Evolutionary conservation across 2,888 invertebrate species (phyloP), one percentile per base, ranked within the genome.

Genomic region (Gastrophysa polygoni): DNA sequence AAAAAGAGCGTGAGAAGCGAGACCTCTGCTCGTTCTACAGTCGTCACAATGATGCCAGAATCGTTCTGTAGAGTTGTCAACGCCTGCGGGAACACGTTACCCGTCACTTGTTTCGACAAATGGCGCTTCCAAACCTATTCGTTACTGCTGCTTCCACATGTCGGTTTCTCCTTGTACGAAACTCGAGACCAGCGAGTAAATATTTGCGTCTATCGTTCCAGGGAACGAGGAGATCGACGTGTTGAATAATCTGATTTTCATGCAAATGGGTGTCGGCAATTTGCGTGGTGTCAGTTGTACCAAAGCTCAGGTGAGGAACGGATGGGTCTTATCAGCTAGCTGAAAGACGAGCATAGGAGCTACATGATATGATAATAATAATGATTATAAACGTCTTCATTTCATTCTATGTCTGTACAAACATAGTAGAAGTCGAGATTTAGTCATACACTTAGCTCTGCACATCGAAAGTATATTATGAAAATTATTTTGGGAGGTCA

Each of bases 91-190:
- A 11, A 11, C 17, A 17, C n/a, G 44, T 24, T 6, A 11, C n/a
- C 20, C 24, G 28, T 14, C 7, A 3, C 24, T 49, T 28, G 24
- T 52, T 34, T 52, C n/a, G 20, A 32, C n/a, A 7, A 24, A 24
- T 24, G 3, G 24, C 24, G 24, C 3, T 7, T 24, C 24, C 7
- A 3, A 7, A 24, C 54, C 58, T 55, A 66, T 64, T 66, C 61
- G 63, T 64, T 61, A 57, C 57, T 57, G 66, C 59, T 64, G 57
- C 61, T 66, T 64, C 63, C 61, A 64, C 58, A 57, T 61, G 61
- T 49, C 38, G 55, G 63, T 66, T 61, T 61, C 63, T 63, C 57
- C 47, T 49, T 5, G 55, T 54, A 55, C 60, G 17, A 54, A 57
- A 55, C 57, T 43, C 48, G 55, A 48, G 55, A 32, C 51, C 54